These are phyloP conservation scores for Orthosia cruda DNA, from an alignment of 2,888 invertebrate genomes.

Conservation along the genomic window DNA sequence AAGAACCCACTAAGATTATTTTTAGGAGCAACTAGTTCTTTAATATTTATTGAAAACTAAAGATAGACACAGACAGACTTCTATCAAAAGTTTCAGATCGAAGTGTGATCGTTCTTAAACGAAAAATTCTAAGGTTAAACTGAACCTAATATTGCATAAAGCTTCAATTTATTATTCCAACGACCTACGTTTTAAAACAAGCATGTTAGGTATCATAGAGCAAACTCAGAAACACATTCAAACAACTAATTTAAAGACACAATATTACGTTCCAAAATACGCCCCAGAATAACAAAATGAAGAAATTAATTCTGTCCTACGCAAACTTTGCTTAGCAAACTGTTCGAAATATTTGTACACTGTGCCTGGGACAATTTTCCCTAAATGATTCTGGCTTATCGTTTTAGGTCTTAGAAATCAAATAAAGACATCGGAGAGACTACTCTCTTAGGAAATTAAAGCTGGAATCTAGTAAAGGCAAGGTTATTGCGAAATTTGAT, in stretches of 20 bases:
- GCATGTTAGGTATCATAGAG: slow-evolving; percentile 13
- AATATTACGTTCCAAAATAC: slow-evolving; percentile 58
- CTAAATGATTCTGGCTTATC: slow-evolving; percentile 45
- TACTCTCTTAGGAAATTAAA: slow-evolving; percentile 36
- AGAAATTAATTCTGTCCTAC: slow-evolving; percentile 68
- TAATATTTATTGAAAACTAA: slow-evolving; percentile 4
- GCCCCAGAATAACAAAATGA: slow-evolving; percentile 60
- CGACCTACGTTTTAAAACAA: slow-evolving; percentile 22
- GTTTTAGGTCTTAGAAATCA: slow-evolving; percentile 46
- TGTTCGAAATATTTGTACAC: slow-evolving; percentile 42
- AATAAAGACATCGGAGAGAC: slow-evolving; percentile 16
- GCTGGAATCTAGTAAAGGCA: neutral
- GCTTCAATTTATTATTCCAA: slow-evolving; percentile 33
- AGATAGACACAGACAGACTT: neutral
- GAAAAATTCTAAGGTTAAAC: neutral
- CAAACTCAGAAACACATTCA: slow-evolving; percentile 35
- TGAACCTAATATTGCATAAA: neutral
- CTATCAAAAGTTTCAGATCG: slow-evolving; percentile 1
- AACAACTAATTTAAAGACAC: slow-evolving; percentile 49
- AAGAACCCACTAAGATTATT: neutral
- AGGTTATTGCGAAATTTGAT: slow-evolving; percentile 12
- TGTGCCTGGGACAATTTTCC: slow-evolving; percentile 47
- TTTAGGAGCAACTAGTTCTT: neutral
- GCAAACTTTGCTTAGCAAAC: slow-evolving; percentile 62
- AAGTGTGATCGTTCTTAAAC: slow-evolving; percentile 5